Conservation (phyloP, 2,797 vertebrate genomes). For the Macropus fuliginosus region DNA sequence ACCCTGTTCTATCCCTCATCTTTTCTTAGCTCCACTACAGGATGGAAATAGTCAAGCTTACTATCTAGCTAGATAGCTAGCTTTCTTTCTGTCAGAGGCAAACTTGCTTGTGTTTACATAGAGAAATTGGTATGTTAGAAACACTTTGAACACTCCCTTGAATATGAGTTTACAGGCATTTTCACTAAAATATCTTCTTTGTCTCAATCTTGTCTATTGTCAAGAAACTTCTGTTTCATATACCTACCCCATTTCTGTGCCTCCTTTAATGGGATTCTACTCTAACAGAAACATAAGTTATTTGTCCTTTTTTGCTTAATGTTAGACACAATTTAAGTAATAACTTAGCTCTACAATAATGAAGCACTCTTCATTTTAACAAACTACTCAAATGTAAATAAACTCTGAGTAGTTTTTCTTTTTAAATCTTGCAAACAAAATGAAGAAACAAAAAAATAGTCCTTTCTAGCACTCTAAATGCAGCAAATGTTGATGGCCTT, state of each 20-base stretch:
- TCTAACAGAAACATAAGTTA: neutral
- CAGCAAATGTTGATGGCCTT: neutral
- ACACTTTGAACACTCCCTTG: constrained; percentile 1
- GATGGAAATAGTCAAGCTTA: no score
- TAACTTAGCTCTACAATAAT: neutral
- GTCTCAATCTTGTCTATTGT: neutral
- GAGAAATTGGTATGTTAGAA: neutral
- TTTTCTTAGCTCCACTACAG: no score
- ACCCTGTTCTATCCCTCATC: no score
- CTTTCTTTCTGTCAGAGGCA: neutral
- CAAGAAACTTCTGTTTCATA: neutral
- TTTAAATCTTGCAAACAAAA: neutral
- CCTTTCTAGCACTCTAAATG: neutral
- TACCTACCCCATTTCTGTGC: neutral
- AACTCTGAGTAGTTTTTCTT: constrained; percentile 8
- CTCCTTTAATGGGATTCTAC: constrained; percentile 24
- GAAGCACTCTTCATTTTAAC: constrained; percentile 6
- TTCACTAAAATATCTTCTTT: neutral
- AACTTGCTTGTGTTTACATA: neutral
- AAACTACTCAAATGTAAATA: neutral
- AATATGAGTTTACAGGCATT: neutral
- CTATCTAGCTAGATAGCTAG: no score
- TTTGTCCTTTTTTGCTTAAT: neutral
- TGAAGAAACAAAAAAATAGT: neutral
- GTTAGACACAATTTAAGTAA: neutral